phyloP scores from a whole-genome alignment of 1,140 invertebrate species.

The Diabrotica virgifera region DNA sequence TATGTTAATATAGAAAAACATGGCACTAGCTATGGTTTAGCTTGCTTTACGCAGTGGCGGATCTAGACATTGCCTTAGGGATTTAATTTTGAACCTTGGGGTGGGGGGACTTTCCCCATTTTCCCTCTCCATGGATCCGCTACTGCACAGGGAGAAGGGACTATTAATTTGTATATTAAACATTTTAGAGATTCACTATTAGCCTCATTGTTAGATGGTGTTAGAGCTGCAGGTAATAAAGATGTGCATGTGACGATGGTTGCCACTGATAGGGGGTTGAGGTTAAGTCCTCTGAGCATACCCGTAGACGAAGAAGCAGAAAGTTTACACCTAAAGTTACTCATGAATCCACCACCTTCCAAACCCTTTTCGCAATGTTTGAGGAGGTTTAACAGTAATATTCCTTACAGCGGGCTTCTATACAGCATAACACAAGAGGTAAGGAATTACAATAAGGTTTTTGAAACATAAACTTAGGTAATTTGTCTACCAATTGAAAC shows the following conservation, averaged over 20 bases:
- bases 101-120: no score
- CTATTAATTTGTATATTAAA: no score
- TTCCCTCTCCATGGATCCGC: no score
- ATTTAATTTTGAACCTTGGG: no score
- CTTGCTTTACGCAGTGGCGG: no score
- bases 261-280: constrained; percentile 75
- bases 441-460: constrained; percentile 47
- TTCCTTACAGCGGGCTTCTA: constrained; percentile 95
- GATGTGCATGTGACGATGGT: constrained; percentile 95
- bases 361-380: constrained; percentile 66
- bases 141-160: no score
- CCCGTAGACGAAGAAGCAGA: constrained; percentile 96
- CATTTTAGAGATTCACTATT: constrained; percentile 82
- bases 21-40: no score
- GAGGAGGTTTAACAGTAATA: constrained; percentile 93
- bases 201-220: constrained; percentile 93
- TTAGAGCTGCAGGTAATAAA: constrained; percentile 92
- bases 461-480: no score
- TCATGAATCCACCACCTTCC: constrained; percentile 63
- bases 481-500: no score
- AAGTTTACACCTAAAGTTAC: constrained; percentile 78
- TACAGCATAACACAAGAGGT: constrained; percentile 96
- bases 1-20: no score
- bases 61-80: no score
- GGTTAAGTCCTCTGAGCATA: constrained; percentile 83